Evolutionary conservation across 2,113 vertebrate species (phyloP).

Genomic region (Microtus richardsoni): DNA sequence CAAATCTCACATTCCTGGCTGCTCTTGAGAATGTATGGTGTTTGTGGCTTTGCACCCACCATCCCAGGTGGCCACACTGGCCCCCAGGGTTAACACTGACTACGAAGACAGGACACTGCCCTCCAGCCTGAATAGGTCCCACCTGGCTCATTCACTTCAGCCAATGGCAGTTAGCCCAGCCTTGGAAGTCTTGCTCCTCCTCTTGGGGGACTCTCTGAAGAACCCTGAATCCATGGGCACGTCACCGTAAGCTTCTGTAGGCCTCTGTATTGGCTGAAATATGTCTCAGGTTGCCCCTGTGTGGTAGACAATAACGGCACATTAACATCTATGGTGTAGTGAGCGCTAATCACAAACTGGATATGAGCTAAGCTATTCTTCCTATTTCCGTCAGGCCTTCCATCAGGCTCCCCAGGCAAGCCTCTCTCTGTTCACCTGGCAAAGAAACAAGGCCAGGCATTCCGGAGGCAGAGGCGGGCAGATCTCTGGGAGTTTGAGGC

Average conservation of each 20-base stretch:
- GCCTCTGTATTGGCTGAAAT: neutral
- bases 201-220: no score
- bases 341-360: neutral
- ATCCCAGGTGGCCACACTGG: neutral
- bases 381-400: neutral
- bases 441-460: neutral
- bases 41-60: neutral
- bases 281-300: neutral
- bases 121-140: neutral
- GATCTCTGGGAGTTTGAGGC: neutral
- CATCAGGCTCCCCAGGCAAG: no score
- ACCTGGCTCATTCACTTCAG: neutral
- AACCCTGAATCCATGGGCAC: neutral
- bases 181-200: neutral
- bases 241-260: neutral
- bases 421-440: neutral
- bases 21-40: neutral
- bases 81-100: accelerated
- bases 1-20: constrained; percentile 9
- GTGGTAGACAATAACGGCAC: neutral
- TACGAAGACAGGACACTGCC: neutral
- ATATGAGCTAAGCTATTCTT: neutral
- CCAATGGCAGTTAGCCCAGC: neutral
- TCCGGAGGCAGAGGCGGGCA: neutral
- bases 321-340: neutral